Percentiles rank a stretch among this genome's conserved stretches.
phyloP scores from a whole-genome alignment of 2,888 invertebrate species.

The Microctonus brassicae region DNA sequence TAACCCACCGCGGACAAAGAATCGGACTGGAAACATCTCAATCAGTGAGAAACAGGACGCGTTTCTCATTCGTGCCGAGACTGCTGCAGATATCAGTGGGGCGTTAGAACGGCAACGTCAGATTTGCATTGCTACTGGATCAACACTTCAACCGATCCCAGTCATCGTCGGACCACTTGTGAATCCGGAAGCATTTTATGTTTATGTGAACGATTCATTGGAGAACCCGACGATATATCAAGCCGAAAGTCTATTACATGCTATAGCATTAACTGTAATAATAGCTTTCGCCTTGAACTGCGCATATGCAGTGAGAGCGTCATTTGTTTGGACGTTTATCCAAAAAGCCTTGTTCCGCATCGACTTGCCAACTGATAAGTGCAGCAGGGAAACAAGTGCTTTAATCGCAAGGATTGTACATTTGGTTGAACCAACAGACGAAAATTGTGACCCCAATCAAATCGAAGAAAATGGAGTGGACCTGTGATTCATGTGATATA shows the following conservation, averaged over 20 bases:
- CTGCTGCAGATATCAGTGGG: not conserved
- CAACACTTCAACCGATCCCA: not conserved
- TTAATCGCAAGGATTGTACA: not conserved
- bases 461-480: not conserved
- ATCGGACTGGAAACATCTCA: not conserved
- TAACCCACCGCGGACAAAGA: not conserved
- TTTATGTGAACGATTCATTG: conserved; percentile 32
- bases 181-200: conserved; percentile 11
- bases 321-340: conserved; percentile 17
- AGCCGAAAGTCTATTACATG: conserved; percentile 22
- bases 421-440: not conserved
- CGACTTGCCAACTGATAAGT: conserved; percentile 1
- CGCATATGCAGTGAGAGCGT: conserved; percentile 6
- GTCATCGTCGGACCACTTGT: not conserved
- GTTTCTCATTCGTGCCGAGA: not conserved
- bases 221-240: too few relatives aligned
- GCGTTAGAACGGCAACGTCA: not conserved
- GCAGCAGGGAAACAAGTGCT: not conserved
- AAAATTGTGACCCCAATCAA: not conserved
- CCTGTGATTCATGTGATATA: not conserved
- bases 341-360: conserved; percentile 26
- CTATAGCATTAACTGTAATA: conserved; percentile 13
- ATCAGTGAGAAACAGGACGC: not conserved
- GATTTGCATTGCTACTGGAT: not conserved
- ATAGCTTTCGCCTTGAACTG: conserved; percentile 23